phyloP scores from a whole-genome alignment of 2,797 vertebrate species.

The Siniperca scherzeri region DNA sequence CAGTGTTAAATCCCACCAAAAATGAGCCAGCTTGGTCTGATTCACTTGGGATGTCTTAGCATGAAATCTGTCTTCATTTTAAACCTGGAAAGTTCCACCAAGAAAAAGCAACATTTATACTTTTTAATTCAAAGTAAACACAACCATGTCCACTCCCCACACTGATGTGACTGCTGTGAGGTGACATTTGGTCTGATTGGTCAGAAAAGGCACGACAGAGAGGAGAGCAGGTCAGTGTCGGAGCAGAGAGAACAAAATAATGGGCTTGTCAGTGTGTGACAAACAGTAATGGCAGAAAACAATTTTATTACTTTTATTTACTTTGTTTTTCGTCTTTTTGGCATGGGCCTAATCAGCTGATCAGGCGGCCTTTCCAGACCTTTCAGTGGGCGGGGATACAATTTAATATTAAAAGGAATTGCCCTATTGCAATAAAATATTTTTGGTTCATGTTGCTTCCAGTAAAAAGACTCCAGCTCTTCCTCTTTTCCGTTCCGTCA shows the following conservation, averaged over 20 bases:
- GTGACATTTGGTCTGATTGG: slow-evolving; percentile 6
- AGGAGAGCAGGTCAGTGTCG: not conserved
- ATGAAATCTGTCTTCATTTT: not conserved
- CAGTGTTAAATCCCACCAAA: not conserved
- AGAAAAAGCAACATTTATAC: not conserved
- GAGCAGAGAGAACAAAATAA: slow-evolving; percentile 11
- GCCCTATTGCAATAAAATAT: not conserved
- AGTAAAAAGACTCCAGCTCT: not conserved
- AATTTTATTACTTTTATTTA: not conserved
- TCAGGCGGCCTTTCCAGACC: not conserved
- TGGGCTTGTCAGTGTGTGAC: slow-evolving; percentile 8
- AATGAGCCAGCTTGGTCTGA: not conserved
- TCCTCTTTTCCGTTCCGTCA: not conserved
- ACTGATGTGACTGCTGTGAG: not conserved
- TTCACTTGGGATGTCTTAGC: too few species aligned
- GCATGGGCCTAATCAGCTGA: not conserved
- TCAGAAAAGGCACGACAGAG: not conserved
- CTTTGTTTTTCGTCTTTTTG: too few species aligned
- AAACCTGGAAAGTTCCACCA: not conserved
- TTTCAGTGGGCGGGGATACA: not conserved
- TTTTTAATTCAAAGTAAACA: slow-evolving; percentile 24
- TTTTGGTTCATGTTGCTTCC: not conserved
- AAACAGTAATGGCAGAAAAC: not conserved
- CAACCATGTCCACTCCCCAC: not conserved
- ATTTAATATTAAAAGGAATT: not conserved